Conservation (phyloP, 2,797 vertebrate genomes). For the Diplodus sargus region DNA sequence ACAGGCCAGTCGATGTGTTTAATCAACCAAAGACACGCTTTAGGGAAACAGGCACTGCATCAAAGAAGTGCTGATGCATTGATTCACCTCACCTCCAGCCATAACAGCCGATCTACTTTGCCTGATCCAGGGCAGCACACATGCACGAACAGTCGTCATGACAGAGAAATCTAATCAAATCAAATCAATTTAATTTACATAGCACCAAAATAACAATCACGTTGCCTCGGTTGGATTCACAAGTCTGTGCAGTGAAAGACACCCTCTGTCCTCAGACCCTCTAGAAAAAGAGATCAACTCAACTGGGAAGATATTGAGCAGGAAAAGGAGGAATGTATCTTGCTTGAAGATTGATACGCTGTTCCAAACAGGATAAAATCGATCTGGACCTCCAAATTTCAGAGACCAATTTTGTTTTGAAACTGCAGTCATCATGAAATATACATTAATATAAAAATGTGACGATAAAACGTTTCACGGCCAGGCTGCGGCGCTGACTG, state of each 20-base stretch:
- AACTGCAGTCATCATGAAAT: slow-evolving; percentile 25
- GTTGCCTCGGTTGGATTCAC: no score
- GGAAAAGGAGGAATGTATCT: slow-evolving; percentile 6
- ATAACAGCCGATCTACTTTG: slow-evolving; percentile 43
- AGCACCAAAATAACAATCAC: no score
- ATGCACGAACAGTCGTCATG: slow-evolving; percentile 20
- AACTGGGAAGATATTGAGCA: slow-evolving; percentile 24
- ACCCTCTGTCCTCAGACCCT: no score
- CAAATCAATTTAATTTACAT: no score
- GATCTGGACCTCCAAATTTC: slow-evolving; percentile 22
- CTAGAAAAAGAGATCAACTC: slow-evolving; percentile 7
- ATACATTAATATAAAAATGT: slow-evolving; percentile 30
- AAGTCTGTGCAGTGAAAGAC: no score
- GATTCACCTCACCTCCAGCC: slow-evolving; percentile 66
- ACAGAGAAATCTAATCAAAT: background rate
- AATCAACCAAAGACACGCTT: slow-evolving; percentile 75
- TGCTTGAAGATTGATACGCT: slow-evolving; percentile 35
- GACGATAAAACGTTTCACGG: slow-evolving; percentile 32
- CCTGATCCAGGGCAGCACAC: slow-evolving; percentile 23
- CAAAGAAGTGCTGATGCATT: slow-evolving; percentile 73
- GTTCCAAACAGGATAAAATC: slow-evolving; percentile 7
- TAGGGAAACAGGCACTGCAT: slow-evolving; percentile 68
- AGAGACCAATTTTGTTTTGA: background rate
- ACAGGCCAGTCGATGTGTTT: slow-evolving; percentile 78
- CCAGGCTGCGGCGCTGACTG: slow-evolving; percentile 13